Evolutionary conservation across 2,888 invertebrate genomes (phyloP).

Genomic region (Athalia cordata): DNA sequence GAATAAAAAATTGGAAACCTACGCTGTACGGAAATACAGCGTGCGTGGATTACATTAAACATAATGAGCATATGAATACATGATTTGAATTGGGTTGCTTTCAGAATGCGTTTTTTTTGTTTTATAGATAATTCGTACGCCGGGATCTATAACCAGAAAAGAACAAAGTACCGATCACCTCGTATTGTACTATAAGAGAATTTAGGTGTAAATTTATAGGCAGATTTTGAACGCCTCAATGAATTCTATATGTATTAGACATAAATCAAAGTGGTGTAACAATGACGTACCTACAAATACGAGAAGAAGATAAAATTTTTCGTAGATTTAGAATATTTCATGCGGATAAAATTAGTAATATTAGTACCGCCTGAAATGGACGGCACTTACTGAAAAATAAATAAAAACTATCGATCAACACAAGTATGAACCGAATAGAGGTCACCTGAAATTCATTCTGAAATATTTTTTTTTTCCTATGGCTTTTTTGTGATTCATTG

Average conservation of each 20-base stretch:
- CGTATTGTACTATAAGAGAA: conserved; percentile 40
- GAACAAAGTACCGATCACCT: conserved; percentile 45
- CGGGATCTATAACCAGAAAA: conserved; percentile 14
- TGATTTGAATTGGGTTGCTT: background rate
- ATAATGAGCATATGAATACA: conserved; percentile 4
- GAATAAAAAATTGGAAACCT: conserved; percentile 16
- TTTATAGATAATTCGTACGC: background rate
- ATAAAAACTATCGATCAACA: conserved; percentile 1
- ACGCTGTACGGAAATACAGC: conserved; percentile 38
- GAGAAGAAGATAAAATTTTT: background rate
- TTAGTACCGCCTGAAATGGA: conserved; percentile 17
- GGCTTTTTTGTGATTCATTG: conserved; percentile 33
- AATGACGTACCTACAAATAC: conserved; percentile 23
- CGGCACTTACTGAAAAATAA: conserved; percentile 12
- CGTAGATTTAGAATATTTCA: conserved; percentile 16
- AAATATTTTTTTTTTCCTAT: background rate
- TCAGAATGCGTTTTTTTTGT: background rate
- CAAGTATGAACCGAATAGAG: conserved; percentile 8
- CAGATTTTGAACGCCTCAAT: conserved; percentile 34
- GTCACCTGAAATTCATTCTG: conserved; percentile 21
- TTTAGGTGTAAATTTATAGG: conserved; percentile 40
- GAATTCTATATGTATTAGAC: conserved; percentile 35
- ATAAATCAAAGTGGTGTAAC: conserved; percentile 35
- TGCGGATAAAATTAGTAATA: conserved; percentile 11
- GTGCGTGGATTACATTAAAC: background rate